A percentile compares a stretch with the other conserved stretches of the same genome.
phyloP scores from a whole-genome alignment of 2,888 invertebrate species.

The Elaeidobius kamerunicus region DNA sequence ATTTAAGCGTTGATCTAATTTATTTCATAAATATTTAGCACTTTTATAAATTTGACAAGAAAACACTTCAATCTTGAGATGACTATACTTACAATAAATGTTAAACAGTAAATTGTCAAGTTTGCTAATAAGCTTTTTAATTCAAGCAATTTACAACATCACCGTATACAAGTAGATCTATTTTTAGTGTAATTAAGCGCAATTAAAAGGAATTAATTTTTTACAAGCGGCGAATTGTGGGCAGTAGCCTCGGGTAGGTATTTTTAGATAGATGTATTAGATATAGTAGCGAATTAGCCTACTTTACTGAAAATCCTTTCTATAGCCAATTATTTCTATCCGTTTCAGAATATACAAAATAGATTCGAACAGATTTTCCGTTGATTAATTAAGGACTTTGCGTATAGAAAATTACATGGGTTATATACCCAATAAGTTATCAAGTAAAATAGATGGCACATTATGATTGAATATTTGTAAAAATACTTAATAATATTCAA shows the following conservation, averaged over 20 bases:
- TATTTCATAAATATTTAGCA: no score
- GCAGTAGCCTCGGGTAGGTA: constrained; percentile 25
- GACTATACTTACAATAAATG: no score
- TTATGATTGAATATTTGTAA: no score
- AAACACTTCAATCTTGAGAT: no score
- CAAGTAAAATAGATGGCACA: no score
- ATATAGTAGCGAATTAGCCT: constrained; percentile 27
- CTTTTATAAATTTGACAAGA: no score
- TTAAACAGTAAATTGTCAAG: no score
- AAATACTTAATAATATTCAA: no score
- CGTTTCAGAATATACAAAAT: constrained; percentile 8
- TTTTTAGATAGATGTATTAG: constrained; percentile 29
- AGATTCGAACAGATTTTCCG: neutral
- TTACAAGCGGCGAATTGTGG: constrained; percentile 19
- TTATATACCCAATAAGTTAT: no score
- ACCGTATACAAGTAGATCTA: neutral
- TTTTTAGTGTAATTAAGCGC: constrained; percentile 23
- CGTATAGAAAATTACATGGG: no score
- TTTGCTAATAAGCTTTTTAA: no score
- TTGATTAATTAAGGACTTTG: neutral
- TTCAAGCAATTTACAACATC: neutral
- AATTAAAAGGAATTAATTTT: constrained; percentile 18
- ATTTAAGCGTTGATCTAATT: no score
- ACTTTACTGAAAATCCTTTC: constrained; percentile 27
- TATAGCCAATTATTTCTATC: constrained; percentile 15